Evolutionary conservation across 2,888 invertebrate genomes (phyloP).

Genomic region (Lithophane semibrunnea): DNA sequence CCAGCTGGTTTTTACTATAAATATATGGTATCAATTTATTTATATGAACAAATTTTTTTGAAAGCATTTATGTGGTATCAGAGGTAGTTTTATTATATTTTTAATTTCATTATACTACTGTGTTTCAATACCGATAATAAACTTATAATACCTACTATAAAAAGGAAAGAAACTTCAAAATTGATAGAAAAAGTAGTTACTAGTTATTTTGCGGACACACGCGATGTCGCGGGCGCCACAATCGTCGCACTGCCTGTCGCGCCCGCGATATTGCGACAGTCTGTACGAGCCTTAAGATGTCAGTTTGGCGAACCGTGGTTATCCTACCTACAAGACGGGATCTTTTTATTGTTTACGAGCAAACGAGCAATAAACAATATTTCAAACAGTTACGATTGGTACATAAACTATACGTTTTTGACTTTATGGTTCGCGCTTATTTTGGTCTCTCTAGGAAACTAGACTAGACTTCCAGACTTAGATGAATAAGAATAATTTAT

Average conservation of each 20-base stretch:
- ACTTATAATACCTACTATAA: not conserved
- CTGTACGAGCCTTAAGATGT: not conserved
- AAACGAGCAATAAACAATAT: constrained; percentile 7
- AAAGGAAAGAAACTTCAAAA: not conserved
- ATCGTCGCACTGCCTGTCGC: no score
- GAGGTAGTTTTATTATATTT: not conserved
- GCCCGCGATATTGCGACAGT: no score
- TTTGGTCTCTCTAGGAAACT: constrained; percentile 10
- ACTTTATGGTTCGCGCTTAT: not conserved
- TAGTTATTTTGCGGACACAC: not conserved
- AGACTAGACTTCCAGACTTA: not conserved
- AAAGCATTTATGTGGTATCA: not conserved
- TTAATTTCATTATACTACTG: not conserved
- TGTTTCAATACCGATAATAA: not conserved
- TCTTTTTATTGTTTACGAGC: not conserved
- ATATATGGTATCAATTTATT: not conserved
- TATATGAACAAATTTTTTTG: not conserved
- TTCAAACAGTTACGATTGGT: not conserved
- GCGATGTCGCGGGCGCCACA: no score
- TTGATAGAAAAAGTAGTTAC: not conserved
- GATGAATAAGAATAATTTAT: no score
- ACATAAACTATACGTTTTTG: not conserved
- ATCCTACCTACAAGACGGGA: not conserved
- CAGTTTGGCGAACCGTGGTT: not conserved
- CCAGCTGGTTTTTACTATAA: no score